Evolutionary conservation across 2,888 invertebrate genomes (phyloP).

Genomic region (Tenthredo amoena): DNA sequence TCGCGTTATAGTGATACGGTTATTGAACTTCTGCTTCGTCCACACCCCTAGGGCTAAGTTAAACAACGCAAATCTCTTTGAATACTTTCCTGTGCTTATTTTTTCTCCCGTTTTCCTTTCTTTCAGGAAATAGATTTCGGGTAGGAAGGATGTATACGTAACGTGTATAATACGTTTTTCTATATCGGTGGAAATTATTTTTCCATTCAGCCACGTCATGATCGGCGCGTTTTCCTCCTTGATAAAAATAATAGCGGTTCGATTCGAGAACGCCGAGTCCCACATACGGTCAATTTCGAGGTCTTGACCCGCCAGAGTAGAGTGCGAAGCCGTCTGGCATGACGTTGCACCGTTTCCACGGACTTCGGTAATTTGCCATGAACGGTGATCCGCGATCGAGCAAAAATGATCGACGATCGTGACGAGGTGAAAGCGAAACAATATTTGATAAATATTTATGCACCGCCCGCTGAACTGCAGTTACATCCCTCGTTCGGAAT

Average conservation of each 20-base stretch:
- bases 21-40: constrained; percentile 53
- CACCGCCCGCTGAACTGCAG: not conserved
- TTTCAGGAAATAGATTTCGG: not conserved
- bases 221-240: constrained; percentile 52
- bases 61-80: constrained; percentile 36
- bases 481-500: not conserved
- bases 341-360: constrained; percentile 62
- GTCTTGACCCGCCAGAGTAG: constrained; percentile 63
- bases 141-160: not conserved
- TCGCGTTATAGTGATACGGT: constrained; percentile 57
- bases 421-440: constrained; percentile 42
- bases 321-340: constrained; percentile 67
- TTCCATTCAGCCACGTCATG: constrained; percentile 54
- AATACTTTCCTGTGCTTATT: constrained; percentile 1
- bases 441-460: constrained; percentile 53
- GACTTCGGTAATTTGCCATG: constrained; percentile 59
- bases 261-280: constrained; percentile 15
- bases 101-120: not conserved
- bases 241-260: constrained; percentile 3
- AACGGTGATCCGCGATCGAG: constrained; percentile 44
- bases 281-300: constrained; percentile 64
- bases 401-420: constrained; percentile 65
- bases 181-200: constrained; percentile 54
- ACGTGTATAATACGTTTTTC: not conserved
- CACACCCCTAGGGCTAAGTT: constrained; percentile 30